Evolutionary conservation across 2,797 vertebrate species (phyloP).

Genomic region (Gambusia yucatana): DNA sequence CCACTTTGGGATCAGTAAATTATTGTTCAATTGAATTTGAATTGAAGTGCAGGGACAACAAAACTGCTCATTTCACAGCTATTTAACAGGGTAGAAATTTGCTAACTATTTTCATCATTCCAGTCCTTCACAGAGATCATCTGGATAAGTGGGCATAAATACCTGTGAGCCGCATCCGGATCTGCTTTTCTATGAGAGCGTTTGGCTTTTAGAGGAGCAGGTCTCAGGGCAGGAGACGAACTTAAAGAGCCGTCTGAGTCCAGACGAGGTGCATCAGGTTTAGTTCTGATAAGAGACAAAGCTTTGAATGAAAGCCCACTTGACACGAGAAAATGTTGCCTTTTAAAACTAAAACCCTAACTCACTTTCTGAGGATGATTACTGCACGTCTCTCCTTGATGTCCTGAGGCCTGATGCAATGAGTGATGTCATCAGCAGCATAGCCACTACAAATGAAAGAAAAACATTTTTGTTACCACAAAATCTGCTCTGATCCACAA

Average conservation of each 20-base stretch:
- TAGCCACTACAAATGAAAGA: constrained; percentile 86
- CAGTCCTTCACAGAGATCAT: neutral
- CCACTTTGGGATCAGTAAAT: no score
- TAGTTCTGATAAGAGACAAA: constrained; percentile 84
- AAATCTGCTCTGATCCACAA: neutral
- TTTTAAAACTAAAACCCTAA: constrained; percentile 8
- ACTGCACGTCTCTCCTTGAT: constrained; percentile 97
- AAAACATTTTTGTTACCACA: neutral
- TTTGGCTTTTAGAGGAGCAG: constrained; percentile 89
- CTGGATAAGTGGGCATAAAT: constrained; percentile 10
- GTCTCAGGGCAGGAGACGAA: constrained; percentile 82
- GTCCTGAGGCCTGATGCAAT: constrained; percentile 98
- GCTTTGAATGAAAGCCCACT: neutral
- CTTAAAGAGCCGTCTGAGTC: constrained; percentile 85
- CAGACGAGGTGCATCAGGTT: constrained; percentile 93
- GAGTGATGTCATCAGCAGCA: constrained; percentile 97
- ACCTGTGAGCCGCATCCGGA: constrained; percentile 96
- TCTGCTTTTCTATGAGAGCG: constrained; percentile 95
- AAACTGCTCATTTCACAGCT: neutral
- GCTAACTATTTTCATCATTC: neutral
- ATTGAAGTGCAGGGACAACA: neutral
- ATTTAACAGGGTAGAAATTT: neutral
- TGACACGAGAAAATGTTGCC: neutral
- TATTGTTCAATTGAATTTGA: no score
- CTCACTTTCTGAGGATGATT: constrained; percentile 98